Conservation (phyloP, 2,113 vertebrate genomes). For the Clinocottus analis region DNA sequence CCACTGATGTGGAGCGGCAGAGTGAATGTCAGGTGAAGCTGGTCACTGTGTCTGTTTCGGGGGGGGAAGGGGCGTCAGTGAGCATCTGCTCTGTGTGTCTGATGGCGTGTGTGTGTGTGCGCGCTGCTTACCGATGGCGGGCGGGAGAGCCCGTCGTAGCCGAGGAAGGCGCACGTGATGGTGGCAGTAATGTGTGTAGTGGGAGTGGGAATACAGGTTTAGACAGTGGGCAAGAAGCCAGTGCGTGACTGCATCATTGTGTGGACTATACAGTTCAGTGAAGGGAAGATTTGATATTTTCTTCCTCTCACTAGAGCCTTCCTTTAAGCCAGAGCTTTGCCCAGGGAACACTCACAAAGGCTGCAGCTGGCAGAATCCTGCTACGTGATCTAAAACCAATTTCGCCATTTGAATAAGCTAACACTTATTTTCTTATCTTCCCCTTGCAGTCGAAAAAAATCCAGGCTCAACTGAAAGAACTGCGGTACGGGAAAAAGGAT, state of each 20-base stretch:
- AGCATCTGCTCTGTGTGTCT: slow-evolving; percentile 16
- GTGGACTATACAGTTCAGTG: slow-evolving; percentile 75
- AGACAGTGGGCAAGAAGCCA: slow-evolving; percentile 71
- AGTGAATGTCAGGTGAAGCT: slow-evolving; percentile 49
- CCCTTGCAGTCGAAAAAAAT: slow-evolving; percentile 96
- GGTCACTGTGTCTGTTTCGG: slow-evolving; percentile 38
- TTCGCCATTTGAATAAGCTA: slow-evolving; percentile 81
- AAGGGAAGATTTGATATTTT: slow-evolving; percentile 80
- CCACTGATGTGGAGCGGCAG: slow-evolving; percentile 55
- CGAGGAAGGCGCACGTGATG: slow-evolving; percentile 21
- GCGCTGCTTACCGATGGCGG: slow-evolving; percentile 27
- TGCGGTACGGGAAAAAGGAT: slow-evolving; percentile 98
- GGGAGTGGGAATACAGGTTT: slow-evolving; percentile 68
- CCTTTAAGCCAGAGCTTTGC: slow-evolving; percentile 75
- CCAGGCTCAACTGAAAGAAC: slow-evolving; percentile 98
- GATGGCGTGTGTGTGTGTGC: neutral
- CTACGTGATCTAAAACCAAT: slow-evolving; percentile 86
- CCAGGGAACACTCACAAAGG: slow-evolving; percentile 77
- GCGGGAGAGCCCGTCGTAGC: slow-evolving; percentile 20
- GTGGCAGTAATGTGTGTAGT: slow-evolving; percentile 50
- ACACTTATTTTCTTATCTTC: slow-evolving; percentile 81
- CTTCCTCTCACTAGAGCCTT: slow-evolving; percentile 68
- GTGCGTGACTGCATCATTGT: slow-evolving; percentile 74
- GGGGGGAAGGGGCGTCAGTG: neutral
- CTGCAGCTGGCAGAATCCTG: slow-evolving; percentile 75